A percentile compares a stretch with the other conserved stretches of the same genome.
Conservation (phyloP, 2,888 invertebrate genomes). For the Ormyrus pomaceus region DNA sequence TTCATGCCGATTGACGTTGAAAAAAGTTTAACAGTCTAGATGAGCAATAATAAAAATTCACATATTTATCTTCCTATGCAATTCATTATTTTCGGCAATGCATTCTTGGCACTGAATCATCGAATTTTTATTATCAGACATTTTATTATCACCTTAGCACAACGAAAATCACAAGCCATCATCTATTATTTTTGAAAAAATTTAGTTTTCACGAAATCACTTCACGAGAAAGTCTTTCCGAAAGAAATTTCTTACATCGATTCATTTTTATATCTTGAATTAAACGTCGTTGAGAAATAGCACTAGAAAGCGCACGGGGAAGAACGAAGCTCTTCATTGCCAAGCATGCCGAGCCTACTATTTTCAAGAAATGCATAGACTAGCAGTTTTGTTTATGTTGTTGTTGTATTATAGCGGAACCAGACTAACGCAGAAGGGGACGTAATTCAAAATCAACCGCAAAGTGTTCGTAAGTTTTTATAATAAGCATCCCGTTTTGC, state of each 20-base stretch:
- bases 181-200: conserved; percentile 22
- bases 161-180: conserved; percentile 28
- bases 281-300: background rate
- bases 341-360: conserved; percentile 66
- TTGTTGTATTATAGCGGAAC: conserved; percentile 75
- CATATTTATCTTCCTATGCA: conserved; percentile 16
- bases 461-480: conserved; percentile 71
- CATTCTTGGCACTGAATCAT: conserved; percentile 66
- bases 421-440: conserved; percentile 70
- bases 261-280: background rate
- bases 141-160: conserved; percentile 40
- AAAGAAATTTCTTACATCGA: too few species aligned
- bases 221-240: conserved; percentile 1
- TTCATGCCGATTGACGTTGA: background rate
- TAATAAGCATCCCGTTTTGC: conserved; percentile 59
- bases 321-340: conserved; percentile 61
- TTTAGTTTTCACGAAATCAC: conserved; percentile 15
- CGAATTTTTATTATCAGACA: conserved; percentile 40
- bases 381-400: conserved; percentile 75
- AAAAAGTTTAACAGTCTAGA: conserved; percentile 5
- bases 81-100: conserved; percentile 59
- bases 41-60: background rate
- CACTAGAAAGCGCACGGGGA: conserved; percentile 22
- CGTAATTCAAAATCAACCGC: conserved; percentile 73
- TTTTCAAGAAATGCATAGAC: conserved; percentile 64